Percentiles rank a stretch among this genome's conserved stretches.
Evolutionary conservation across 2,888 invertebrate genomes (phyloP).

Genomic region (Lasioglossum lativentre): DNA sequence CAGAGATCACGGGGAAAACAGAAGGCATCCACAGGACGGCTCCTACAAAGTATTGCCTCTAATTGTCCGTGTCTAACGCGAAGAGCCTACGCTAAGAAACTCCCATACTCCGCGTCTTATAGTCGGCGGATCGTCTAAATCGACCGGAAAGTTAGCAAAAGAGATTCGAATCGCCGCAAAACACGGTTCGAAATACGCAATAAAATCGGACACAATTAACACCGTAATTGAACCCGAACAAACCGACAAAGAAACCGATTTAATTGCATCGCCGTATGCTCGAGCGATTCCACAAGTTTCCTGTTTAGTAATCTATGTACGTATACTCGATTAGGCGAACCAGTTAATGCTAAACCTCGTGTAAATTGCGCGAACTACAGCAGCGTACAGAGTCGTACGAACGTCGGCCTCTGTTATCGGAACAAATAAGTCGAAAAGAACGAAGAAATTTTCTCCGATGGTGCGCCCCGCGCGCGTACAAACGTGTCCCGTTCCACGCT

Average conservation of each 20-base stretch:
- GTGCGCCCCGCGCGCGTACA: slow-evolving; percentile 11
- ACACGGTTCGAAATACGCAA: neutral
- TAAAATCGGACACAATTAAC: neutral
- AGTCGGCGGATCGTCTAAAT: slow-evolving; percentile 16
- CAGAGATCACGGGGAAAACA: slow-evolving; percentile 3
- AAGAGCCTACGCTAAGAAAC: neutral
- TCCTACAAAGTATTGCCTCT: slow-evolving; percentile 2
- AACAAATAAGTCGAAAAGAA: neutral
- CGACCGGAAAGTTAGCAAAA: neutral
- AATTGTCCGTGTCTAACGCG: slow-evolving; percentile 35
- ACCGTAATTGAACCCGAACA: neutral
- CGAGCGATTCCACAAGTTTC: neutral
- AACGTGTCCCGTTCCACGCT: slow-evolving; percentile 69
- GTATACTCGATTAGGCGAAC: neutral
- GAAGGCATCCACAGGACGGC: slow-evolving; percentile 18
- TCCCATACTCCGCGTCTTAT: neutral
- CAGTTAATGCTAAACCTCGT: neutral
- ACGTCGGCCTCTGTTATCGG: neutral
- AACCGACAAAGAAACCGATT: neutral
- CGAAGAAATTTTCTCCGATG: neutral
- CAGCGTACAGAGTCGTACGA: neutral
- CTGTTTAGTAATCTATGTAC: neutral
- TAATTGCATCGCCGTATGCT: neutral
- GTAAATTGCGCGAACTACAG: too few species aligned
- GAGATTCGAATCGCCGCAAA: neutral